phyloP scores from a whole-genome alignment of 1,140 invertebrate species.

The Scaptomyza hsui region DNA sequence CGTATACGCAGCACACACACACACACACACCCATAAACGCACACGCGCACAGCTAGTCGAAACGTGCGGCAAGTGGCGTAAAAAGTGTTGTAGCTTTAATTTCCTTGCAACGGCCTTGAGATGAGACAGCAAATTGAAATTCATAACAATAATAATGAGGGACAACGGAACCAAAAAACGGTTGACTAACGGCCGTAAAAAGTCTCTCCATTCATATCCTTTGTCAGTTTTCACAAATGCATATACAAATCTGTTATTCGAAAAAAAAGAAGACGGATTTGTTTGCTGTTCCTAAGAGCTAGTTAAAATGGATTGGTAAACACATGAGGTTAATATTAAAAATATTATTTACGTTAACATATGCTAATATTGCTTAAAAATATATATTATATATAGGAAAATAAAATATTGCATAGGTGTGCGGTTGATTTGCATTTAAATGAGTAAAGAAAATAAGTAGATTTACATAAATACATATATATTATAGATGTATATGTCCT shows the following conservation, averaged over 20 bases:
- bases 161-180: conserved; percentile 16
- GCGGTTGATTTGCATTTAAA: conserved; percentile 71
- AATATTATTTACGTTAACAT: neutral
- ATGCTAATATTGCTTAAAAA: neutral
- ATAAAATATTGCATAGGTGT: neutral
- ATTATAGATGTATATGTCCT: neutral
- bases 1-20: conserved; percentile 62
- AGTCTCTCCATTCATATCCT: conserved; percentile 12
- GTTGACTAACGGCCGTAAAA: conserved; percentile 29
- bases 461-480: conserved; percentile 48
- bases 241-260: conserved; percentile 16
- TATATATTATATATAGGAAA: neutral
- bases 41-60: neutral
- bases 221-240: conserved; percentile 19
- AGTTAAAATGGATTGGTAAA: neutral
- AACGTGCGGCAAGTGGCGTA: conserved; percentile 47
- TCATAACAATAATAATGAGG: conserved; percentile 64
- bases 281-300: neutral
- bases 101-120: conserved; percentile 68
- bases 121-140: conserved; percentile 73
- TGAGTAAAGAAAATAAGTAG: conserved; percentile 38
- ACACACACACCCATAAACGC: conserved; percentile 19
- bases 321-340: neutral
- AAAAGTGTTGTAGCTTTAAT: conserved; percentile 74
- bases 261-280: neutral